Evolutionary conservation across 2,113 vertebrate genomes (phyloP), one percentile per base, ranked within the genome.

Genomic region (Willisornis vidua): DNA sequence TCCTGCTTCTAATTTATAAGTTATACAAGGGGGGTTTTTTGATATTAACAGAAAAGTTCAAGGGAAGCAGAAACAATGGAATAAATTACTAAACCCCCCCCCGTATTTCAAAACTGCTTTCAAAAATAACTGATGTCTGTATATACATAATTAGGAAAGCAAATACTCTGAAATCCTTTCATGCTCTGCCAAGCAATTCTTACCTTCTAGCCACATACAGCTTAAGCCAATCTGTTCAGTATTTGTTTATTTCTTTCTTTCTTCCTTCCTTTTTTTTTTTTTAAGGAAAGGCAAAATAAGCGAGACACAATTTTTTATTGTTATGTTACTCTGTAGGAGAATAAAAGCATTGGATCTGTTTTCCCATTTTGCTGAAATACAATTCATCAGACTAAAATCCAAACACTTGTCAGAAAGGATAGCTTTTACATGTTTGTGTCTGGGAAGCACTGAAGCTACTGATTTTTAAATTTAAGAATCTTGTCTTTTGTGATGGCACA

Each of bases 391-490:
- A 83, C 70, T 79, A 70, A 97, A 96, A 94, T 91, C 90, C 72
- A 85, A 95, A 77, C 31, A 57, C 61, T 88, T 96, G 81, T 94
- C 91, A 89, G 83, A 95, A 58, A 93, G n/a, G 33, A 95, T 49
- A 81, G 41, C 41, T 95, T 94, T 73, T 95, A 71, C 55, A 55
- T 86, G 19, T 79, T 91, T 89, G 45, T 80, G 75, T 85, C 76
- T 97, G 75, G 49, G 61, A 96, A 95, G 39, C 11, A 94, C n/a
- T 95, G 67, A 67, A 85, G 49, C 29, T 66, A 94, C 87, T 95
- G 79, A 95, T 96, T 96, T 97, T 97, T 93, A 95, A 92, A 97
- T 96, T 95, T 93, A 81, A 67, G 62, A 45, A 41, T 59, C 87
- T 87, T 95, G 51, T 71, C 55, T 82, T 94, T 94, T 59, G 18